phyloP scores from a whole-genome alignment of 2,113 vertebrate species.

The Takifugu bimaculatus region DNA sequence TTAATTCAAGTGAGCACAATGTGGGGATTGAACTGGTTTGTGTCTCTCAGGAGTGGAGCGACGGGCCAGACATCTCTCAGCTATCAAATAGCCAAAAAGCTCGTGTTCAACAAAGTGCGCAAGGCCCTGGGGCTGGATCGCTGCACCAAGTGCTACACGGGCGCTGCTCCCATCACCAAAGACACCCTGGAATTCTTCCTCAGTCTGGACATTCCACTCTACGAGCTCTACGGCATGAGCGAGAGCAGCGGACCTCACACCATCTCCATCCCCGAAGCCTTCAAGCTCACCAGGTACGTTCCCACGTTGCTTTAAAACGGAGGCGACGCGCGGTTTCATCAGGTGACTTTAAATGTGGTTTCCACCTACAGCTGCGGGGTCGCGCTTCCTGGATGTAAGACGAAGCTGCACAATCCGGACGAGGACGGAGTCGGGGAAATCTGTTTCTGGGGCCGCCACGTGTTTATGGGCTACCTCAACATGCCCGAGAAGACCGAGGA shows the following conservation, averaged over 20 bases:
- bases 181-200: constrained; percentile 90
- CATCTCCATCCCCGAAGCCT: constrained; percentile 51
- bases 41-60: constrained; percentile 36
- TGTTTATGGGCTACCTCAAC: constrained; percentile 96
- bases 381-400: constrained; percentile 78
- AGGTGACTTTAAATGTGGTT: neutral
- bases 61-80: constrained; percentile 50
- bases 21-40: neutral
- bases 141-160: constrained; percentile 81
- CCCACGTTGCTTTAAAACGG: neutral
- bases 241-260: constrained; percentile 88
- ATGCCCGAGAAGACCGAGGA: constrained; percentile 81
- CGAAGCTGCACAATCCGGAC: constrained; percentile 75
- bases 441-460: constrained; percentile 87
- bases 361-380: constrained; percentile 80
- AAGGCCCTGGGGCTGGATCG: constrained; percentile 84
- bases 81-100: constrained; percentile 80
- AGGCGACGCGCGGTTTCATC: neutral
- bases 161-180: constrained; percentile 84
- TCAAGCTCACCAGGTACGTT: constrained; percentile 80
- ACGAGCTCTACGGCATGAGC: constrained; percentile 90
- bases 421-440: constrained; percentile 80
- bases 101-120: constrained; percentile 86
- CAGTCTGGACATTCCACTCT: constrained; percentile 86
- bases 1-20: no score